These are phyloP conservation scores for Ornithoptera alexandrae DNA, from an alignment of 2,888 invertebrate genomes.

Conservation along the genomic window DNA sequence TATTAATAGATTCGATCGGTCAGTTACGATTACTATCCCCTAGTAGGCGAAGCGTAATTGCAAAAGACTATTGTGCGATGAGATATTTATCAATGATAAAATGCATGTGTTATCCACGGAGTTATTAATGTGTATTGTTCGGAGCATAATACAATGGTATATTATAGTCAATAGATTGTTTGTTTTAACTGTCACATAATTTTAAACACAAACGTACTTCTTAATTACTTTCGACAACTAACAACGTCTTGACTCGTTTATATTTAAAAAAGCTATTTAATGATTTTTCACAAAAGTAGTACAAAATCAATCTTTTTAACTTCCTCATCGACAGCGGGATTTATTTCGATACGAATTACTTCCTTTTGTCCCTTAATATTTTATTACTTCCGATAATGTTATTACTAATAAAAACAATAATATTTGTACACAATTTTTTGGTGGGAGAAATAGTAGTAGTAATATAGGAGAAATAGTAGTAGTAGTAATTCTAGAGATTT, in stretches of 20 bases:
- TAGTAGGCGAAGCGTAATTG: conserved; percentile 71
- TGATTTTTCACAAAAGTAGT: too few species aligned
- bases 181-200: not conserved
- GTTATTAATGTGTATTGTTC: conserved; percentile 37
- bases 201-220: not conserved
- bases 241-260: not conserved
- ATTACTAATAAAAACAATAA: too few species aligned
- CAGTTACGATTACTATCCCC: conserved; percentile 65
- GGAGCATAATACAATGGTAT: conserved; percentile 3
- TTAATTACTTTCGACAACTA: not conserved
- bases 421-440: too few species aligned
- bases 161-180: not conserved
- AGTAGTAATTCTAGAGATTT: too few species aligned
- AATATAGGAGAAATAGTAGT: too few species aligned
- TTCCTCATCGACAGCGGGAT: too few species aligned
- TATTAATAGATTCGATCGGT: conserved; percentile 58
- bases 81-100: conserved; percentile 54
- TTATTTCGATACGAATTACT: too few species aligned
- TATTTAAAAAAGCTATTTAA: not conserved
- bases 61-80: conserved; percentile 61
- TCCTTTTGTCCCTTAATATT: too few species aligned
- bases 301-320: too few species aligned
- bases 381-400: too few species aligned
- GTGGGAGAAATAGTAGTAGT: too few species aligned
- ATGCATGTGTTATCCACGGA: conserved; percentile 31